Evolutionary conservation across 2,888 invertebrate species (phyloP).

Genomic region (Drosophila phalerata): DNA sequence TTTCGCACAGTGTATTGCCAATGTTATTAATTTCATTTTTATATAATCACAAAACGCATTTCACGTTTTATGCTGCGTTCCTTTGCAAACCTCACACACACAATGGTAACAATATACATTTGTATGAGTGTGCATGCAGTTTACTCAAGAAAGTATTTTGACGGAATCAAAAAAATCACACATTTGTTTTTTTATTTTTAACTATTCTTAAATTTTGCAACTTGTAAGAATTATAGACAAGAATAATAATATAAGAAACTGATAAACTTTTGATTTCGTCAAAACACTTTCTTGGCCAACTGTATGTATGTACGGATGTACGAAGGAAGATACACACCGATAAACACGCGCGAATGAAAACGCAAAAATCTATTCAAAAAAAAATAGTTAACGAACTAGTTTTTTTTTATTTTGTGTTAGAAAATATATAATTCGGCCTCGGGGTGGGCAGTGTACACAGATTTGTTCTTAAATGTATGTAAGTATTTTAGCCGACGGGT

Average conservation of each 20-base stretch:
- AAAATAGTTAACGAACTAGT: slow-evolving; percentile 13
- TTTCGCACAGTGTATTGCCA: slow-evolving; percentile 17
- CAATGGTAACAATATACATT: slow-evolving; percentile 5
- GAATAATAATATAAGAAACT: too few species aligned
- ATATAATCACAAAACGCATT: slow-evolving; percentile 61
- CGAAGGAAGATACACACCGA: slow-evolving; percentile 33
- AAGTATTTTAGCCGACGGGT: slow-evolving; percentile 53
- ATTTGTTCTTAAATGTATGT: slow-evolving; percentile 42
- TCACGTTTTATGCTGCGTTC: slow-evolving; percentile 43
- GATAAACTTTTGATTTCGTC: too few species aligned
- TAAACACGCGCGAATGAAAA: slow-evolving; percentile 29
- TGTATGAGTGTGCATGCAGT: too few species aligned
- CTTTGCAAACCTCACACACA: slow-evolving; percentile 27
- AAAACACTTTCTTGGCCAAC: too few species aligned
- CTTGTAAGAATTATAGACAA: too few species aligned
- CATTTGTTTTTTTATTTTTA: too few species aligned
- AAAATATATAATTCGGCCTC: slow-evolving; percentile 28
- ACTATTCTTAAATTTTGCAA: too few species aligned
- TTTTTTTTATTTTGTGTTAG: slow-evolving; percentile 1
- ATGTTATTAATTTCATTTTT: slow-evolving; percentile 46
- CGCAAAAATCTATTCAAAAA: slow-evolving; percentile 16
- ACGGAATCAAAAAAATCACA: too few species aligned
- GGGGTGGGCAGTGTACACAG: slow-evolving; percentile 29
- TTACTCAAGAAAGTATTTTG: too few species aligned
- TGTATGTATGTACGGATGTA: slow-evolving; percentile 18